Evolutionary conservation across 2,888 invertebrate genomes (phyloP).

Genomic region (Gymnocheta viridis): DNA sequence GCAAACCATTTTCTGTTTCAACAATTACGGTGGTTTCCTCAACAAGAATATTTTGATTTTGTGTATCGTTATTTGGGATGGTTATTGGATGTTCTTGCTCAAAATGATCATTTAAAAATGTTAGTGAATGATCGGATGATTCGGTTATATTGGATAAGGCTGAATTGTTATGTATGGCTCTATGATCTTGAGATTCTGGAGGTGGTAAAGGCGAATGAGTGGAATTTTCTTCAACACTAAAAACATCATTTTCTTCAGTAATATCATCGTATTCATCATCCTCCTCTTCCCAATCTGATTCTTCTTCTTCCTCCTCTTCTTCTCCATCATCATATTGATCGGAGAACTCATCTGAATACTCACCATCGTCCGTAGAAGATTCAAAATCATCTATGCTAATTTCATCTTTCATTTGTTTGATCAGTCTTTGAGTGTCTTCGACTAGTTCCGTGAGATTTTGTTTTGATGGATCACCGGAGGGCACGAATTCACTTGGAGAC

Average conservation of each 20-base stretch:
- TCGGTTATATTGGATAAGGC: slow-evolving; percentile 32
- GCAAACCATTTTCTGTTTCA: slow-evolving; percentile 58
- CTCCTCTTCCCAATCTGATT: slow-evolving; percentile 74
- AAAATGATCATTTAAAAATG: slow-evolving; percentile 47
- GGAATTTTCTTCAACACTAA: slow-evolving; percentile 9
- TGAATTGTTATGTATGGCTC: slow-evolving; percentile 22
- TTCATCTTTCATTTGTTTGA: slow-evolving; percentile 87
- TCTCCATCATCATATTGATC: slow-evolving; percentile 78
- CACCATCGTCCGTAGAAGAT: slow-evolving; percentile 82
- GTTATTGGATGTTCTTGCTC: slow-evolving; percentile 16
- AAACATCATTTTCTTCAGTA: slow-evolving; percentile 64
- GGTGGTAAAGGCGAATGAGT: slow-evolving; percentile 26
- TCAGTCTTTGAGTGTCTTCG: slow-evolving; percentile 85
- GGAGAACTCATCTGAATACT: slow-evolving; percentile 83
- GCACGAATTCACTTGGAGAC: slow-evolving; percentile 76
- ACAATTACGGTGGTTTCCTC: slow-evolving; percentile 21
- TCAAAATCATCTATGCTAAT: slow-evolving; percentile 84
- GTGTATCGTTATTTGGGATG: slow-evolving; percentile 2
- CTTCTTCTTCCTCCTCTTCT: slow-evolving; percentile 76
- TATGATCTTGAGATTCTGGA: slow-evolving; percentile 49
- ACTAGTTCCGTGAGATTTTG: slow-evolving; percentile 84
- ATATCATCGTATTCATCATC: slow-evolving; percentile 74
- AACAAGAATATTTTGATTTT: slow-evolving; percentile 28
- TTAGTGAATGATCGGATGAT: slow-evolving; percentile 47
- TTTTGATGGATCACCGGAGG: slow-evolving; percentile 78